A percentile compares a stretch with the other conserved stretches of the same genome.
Evolutionary conservation across 1,140 invertebrate genomes (phyloP).

Genomic region (Samia ricini): DNA sequence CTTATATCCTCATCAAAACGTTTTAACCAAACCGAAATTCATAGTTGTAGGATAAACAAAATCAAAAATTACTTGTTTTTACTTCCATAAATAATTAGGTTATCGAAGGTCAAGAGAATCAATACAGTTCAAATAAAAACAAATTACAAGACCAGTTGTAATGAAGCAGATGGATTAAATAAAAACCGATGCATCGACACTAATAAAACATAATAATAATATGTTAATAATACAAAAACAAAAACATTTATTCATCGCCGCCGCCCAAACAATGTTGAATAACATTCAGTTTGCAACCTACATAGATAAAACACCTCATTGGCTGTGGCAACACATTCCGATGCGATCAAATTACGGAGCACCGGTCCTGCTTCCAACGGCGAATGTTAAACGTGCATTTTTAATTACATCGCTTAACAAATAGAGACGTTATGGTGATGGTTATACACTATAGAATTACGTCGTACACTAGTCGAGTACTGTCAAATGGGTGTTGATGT

Average conservation of each 20-base stretch:
- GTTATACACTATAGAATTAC: conserved; percentile 29
- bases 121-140: neutral
- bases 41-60: too few species aligned
- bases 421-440: neutral
- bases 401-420: conserved; percentile 20
- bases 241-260: conserved; percentile 6
- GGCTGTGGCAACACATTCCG: conserved; percentile 35
- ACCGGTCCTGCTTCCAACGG: conserved; percentile 19
- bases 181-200: neutral
- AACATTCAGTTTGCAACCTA: conserved; percentile 42
- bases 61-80: too few species aligned
- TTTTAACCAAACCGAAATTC: too few species aligned
- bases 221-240: neutral
- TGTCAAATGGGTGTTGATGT: conserved; percentile 34
- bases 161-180: neutral
- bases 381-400: conserved; percentile 19
- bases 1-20: too few species aligned
- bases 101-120: neutral
- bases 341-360: conserved; percentile 40
- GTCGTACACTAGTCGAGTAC: conserved; percentile 20
- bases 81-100: too few species aligned
- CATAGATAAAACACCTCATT: conserved; percentile 37
- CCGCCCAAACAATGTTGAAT: conserved; percentile 32
- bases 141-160: neutral
- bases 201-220: neutral